Evolutionary conservation across 2,888 invertebrate species (phyloP), one percentile per base, ranked within the genome.

Genomic region (Boloria euphrosyne): DNA sequence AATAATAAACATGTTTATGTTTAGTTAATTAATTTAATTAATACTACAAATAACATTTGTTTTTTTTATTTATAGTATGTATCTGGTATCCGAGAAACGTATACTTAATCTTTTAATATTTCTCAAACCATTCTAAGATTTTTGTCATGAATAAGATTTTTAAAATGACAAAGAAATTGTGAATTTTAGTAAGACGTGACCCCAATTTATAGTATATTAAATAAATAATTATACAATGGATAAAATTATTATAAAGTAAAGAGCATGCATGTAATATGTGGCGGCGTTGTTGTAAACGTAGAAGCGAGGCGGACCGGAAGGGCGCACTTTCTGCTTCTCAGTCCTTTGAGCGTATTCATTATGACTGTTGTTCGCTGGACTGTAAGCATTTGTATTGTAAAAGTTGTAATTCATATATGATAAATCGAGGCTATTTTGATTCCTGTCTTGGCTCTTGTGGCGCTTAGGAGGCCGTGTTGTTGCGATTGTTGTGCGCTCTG

Each of bases 251-350:
- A 70, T 51, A 53, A 68, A 62, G 14, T 53, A 61, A 55, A 66
- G 27, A 52, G 57, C 44, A 60, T 66, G 62, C 16, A 47, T 59
- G 18, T 62, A 52, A 60, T 31, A 52, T 43, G 54, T 64, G 22
- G 66, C 52, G 7, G 67, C 73, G 43, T 78, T 80, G 70, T 83
- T 88, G 70, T 89, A 87, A 16, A 84, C 82, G 73, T 85, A 86
- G 59, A 83, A 85, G 58, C 87, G 79, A 4, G 90, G 85, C 17
- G 90, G 85, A 13, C 85, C 88, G 3, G 91, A 90, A 3, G 92
- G 90, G n/a, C 89, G 84, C 31, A 89, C 82, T 80, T 90, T 91
- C 75, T 91, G 91, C 54, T 85, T 78, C 69, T 91, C 90, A 4
- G 86, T 85, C 58, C 90, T 80, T 74, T 90, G 89, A 2, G 85